Evolutionary conservation across 64 coral and sea anemone genomes (phyloP).

Genomic region (Montipora sp.): DNA sequence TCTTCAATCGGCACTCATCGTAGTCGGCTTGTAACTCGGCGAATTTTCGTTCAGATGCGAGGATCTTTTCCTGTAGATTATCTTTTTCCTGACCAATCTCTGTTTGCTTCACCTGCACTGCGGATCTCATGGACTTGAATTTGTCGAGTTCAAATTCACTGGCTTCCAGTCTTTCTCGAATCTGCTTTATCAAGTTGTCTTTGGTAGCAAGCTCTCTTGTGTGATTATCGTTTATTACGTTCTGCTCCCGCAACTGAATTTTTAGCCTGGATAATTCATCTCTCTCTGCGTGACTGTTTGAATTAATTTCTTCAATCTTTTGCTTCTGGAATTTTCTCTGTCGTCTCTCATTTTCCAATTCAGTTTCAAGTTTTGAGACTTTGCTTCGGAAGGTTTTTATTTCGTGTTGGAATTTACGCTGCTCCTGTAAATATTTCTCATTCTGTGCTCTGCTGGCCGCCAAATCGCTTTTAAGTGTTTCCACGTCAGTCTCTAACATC

Average conservation of each 20-base stretch:
- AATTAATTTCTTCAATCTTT: slow-evolving; percentile 73
- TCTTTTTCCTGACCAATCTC: slow-evolving; percentile 67
- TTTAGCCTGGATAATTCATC: slow-evolving; percentile 84
- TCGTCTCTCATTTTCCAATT: slow-evolving; percentile 84
- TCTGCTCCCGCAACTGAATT: slow-evolving; percentile 77
- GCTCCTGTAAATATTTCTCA: slow-evolving; percentile 75
- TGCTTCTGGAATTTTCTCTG: slow-evolving; percentile 46
- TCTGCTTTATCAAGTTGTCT: slow-evolving; percentile 59
- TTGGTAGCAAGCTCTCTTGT: slow-evolving; percentile 68
- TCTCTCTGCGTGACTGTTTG: slow-evolving; percentile 58
- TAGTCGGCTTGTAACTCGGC: slow-evolving; percentile 51
- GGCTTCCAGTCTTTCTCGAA: slow-evolving; percentile 73
- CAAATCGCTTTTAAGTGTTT: slow-evolving; percentile 80
- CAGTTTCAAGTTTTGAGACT: slow-evolving; percentile 82
- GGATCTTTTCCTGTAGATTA: slow-evolving; percentile 58
- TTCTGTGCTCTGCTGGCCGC: slow-evolving; percentile 62
- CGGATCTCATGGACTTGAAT: slow-evolving; percentile 50
- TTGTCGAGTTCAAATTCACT: slow-evolving; percentile 70
- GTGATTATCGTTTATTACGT: slow-evolving; percentile 61
- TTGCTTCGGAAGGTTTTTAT: slow-evolving; percentile 67
- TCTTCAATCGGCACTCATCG: slow-evolving; percentile 47
- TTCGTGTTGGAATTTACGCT: slow-evolving; percentile 70
- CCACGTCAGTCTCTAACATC: slow-evolving; percentile 80
- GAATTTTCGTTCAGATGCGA: slow-evolving; percentile 62
- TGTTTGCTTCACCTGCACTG: slow-evolving; percentile 31